A percentile compares a stretch with the other conserved stretches of the same genome.
Conservation (phyloP, 2,113 vertebrate species). For the Mobula birostris region DNA sequence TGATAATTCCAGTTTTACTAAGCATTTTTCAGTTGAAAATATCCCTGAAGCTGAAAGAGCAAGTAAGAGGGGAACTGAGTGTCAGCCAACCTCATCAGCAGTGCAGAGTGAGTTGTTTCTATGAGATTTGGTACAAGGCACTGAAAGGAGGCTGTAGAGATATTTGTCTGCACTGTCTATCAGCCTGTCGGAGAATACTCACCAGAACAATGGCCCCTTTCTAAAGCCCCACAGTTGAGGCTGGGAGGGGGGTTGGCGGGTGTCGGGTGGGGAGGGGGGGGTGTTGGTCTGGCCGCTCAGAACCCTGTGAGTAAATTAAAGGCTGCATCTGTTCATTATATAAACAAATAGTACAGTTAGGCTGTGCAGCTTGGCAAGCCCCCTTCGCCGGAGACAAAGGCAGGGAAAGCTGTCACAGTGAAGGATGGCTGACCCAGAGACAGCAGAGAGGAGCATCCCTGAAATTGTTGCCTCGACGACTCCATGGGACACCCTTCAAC, state of each 20-base stretch:
- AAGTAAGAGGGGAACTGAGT: background rate
- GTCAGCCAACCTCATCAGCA: background rate
- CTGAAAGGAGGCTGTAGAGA: conserved; percentile 29
- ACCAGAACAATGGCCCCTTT: conserved; percentile 9
- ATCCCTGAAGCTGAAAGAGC: background rate
- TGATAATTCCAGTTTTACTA: background rate
- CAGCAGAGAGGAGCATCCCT: conserved; percentile 35
- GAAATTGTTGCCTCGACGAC: conserved; percentile 31
- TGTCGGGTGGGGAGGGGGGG: background rate
- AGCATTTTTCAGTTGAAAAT: conserved; percentile 21
- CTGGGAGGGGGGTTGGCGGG: background rate
- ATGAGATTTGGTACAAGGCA: conserved; percentile 18
- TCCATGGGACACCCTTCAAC: conserved; percentile 21
- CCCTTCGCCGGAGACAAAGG: conserved; percentile 31
- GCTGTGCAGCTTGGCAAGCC: conserved; percentile 13
- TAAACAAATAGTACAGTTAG: conserved; percentile 36
- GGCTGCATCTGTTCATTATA: conserved; percentile 35
- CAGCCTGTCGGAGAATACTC: conserved; percentile 32
- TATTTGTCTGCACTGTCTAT: conserved; percentile 28
- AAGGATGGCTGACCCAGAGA: conserved; percentile 33
- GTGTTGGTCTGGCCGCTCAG: background rate
- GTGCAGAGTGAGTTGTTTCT: conserved; percentile 7
- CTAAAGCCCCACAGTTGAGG: conserved; percentile 4
- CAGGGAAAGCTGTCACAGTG: conserved; percentile 17
- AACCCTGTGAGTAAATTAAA: conserved; percentile 31